Evolutionary conservation across 2,888 invertebrate species (phyloP).

Genomic region (Diaprepes abbreviatus): DNA sequence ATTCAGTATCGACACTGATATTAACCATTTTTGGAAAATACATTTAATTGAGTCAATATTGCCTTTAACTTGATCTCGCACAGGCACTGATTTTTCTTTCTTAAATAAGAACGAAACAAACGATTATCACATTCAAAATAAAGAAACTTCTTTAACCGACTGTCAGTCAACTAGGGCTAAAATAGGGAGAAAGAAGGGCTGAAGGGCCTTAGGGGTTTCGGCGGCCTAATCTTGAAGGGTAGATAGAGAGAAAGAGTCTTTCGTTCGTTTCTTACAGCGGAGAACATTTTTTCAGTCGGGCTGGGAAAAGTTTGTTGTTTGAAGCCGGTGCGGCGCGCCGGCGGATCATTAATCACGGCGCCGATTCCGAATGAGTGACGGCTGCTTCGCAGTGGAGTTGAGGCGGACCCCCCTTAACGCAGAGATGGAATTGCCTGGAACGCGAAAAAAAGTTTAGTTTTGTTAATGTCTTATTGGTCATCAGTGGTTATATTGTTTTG

Average conservation of each 20-base stretch:
- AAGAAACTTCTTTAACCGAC: conserved; percentile 49
- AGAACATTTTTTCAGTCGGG: conserved; percentile 71
- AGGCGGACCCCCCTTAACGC: conserved; percentile 53
- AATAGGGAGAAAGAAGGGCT: conserved; percentile 36
- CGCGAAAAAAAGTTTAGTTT: conserved; percentile 15
- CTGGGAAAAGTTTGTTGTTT: conserved; percentile 77
- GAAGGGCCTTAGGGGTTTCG: conserved; percentile 30
- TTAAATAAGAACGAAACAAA: conserved; percentile 16
- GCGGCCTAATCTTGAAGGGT: conserved; percentile 68
- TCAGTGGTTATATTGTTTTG: not conserved
- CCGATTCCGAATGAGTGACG: conserved; percentile 71
- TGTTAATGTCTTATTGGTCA: not conserved
- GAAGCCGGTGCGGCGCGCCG: conserved; percentile 66
- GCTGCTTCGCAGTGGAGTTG: conserved; percentile 64
- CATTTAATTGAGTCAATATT: too few relatives aligned
- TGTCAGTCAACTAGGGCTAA: conserved; percentile 55
- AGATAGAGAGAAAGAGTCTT: conserved; percentile 68
- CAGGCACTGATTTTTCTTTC: not conserved
- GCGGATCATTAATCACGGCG: conserved; percentile 72
- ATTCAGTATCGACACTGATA: too few relatives aligned
- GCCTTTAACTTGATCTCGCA: not conserved
- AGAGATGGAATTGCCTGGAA: conserved; percentile 42
- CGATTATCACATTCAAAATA: conserved; percentile 50
- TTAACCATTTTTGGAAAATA: too few relatives aligned
- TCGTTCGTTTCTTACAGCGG: conserved; percentile 68